phyloP scores from a whole-genome alignment of 2,113 vertebrate species.

The Boulengeromyrus knoepffleri region DNA sequence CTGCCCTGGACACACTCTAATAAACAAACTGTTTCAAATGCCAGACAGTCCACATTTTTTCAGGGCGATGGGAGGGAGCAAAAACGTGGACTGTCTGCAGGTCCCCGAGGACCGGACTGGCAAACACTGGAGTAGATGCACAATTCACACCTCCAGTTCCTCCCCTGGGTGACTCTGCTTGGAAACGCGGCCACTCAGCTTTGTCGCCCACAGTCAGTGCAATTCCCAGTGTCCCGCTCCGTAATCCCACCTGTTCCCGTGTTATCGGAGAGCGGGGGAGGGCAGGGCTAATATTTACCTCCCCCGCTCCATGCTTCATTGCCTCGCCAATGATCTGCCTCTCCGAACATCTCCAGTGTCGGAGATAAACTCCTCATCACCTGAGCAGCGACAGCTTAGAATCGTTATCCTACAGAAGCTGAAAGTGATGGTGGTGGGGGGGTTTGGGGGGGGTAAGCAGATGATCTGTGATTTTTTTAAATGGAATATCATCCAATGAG shows the following conservation, averaged over 20 bases:
- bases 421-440: neutral
- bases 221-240: neutral
- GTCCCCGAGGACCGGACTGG: neutral
- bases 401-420: constrained; percentile 25
- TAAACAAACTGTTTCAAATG: neutral
- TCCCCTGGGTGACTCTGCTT: neutral
- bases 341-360: neutral
- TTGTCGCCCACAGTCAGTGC: neutral
- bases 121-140: neutral
- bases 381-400: neutral
- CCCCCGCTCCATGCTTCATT: constrained; percentile 3
- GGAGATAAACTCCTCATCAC: neutral
- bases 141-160: neutral
- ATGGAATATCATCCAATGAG: neutral
- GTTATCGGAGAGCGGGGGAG: neutral
- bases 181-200: neutral
- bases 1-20: neutral
- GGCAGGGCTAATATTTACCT: constrained; percentile 8
- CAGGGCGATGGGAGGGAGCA: neutral
- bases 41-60: neutral
- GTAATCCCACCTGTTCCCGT: neutral
- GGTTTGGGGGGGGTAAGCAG: too few species aligned
- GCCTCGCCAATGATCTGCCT: neutral
- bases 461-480: neutral
- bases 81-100: neutral